These are phyloP conservation scores for Ephestia elutella DNA, from an alignment of 1,140 invertebrate species.

Conservation along the genomic window DNA sequence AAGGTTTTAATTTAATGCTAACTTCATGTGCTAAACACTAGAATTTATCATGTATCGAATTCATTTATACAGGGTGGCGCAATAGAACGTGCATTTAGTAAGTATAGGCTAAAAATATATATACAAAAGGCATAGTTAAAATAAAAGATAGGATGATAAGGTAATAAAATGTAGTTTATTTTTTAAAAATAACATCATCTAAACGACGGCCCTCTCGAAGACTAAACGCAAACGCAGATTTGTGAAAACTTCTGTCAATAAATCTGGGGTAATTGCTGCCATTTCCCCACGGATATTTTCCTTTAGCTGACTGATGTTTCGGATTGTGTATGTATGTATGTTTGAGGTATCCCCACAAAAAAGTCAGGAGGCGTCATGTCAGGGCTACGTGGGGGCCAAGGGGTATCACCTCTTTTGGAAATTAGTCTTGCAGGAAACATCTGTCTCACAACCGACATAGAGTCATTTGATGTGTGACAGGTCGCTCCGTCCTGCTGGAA, in stretches of 20 bases:
- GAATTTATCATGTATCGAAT: no score
- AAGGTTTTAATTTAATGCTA: no score
- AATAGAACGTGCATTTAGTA: background rate
- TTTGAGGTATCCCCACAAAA: slow-evolving; percentile 6
- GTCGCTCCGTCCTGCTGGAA: slow-evolving; percentile 20
- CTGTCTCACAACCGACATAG: slow-evolving; percentile 16
- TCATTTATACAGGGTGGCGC: background rate
- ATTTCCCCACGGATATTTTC: slow-evolving; percentile 11
- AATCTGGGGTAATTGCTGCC: slow-evolving; percentile 9
- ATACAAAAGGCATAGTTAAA: slow-evolving; percentile 1
- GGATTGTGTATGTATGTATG: slow-evolving; percentile 16
- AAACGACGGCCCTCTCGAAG: slow-evolving; percentile 15
- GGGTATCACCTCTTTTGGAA: slow-evolving; percentile 13
- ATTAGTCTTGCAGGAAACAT: slow-evolving; percentile 12
- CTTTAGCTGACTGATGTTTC: slow-evolving; percentile 1
- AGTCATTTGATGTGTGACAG: slow-evolving; percentile 18
- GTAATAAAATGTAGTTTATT: slow-evolving; percentile 9
- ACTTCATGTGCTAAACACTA: no score
- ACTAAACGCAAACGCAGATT: slow-evolving; percentile 14
- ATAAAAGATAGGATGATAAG: background rate
- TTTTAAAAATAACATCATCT: slow-evolving; percentile 15
- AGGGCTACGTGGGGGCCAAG: slow-evolving; percentile 13
- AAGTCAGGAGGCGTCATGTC: slow-evolving; percentile 7
- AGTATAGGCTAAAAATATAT: background rate
- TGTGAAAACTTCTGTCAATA: slow-evolving; percentile 3